Percentiles rank a stretch among this genome's conserved stretches.
Conservation (phyloP, 2,797 vertebrate species). For the Ctenopoma kingsleyae region DNA sequence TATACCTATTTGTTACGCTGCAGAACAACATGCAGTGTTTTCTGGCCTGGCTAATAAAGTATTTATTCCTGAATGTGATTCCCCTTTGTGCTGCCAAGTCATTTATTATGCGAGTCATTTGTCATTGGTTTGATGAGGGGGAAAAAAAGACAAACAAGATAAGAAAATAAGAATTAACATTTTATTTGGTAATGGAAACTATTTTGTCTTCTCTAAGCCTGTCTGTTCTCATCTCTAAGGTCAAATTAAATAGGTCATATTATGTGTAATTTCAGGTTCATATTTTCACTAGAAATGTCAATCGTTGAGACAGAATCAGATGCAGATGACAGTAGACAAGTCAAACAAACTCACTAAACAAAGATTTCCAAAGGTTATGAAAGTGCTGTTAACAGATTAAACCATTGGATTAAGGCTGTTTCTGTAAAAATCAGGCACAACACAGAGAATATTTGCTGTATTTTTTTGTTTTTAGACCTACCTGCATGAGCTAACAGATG, state of each 20-base stretch:
- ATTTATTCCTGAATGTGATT: neutral
- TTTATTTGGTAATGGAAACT: neutral
- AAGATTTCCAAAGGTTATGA: too few species aligned
- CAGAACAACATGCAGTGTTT: neutral
- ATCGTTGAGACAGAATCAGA: too few species aligned
- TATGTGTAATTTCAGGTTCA: too few species aligned
- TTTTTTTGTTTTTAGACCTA: conserved; percentile 1
- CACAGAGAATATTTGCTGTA: neutral
- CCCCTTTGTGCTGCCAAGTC: neutral
- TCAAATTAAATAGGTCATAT: neutral
- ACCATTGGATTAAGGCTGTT: too few species aligned
- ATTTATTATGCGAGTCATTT: neutral
- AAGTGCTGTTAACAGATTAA: too few species aligned
- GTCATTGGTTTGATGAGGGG: neutral
- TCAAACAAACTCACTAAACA: too few species aligned
- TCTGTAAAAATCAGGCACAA: neutral
- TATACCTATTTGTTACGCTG: neutral
- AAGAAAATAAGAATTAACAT: neutral
- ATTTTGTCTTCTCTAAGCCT: conserved; percentile 1
- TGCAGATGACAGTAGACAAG: too few species aligned
- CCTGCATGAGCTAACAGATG: conserved; percentile 49
- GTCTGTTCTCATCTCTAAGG: conserved; percentile 4
- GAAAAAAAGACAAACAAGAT: neutral
- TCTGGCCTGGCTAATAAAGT: neutral
- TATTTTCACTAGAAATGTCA: too few species aligned